A percentile compares a stretch with the other conserved stretches of the same genome.
Conservation (phyloP, 2,797 vertebrate genomes). For the Liparis tanakae region DNA sequence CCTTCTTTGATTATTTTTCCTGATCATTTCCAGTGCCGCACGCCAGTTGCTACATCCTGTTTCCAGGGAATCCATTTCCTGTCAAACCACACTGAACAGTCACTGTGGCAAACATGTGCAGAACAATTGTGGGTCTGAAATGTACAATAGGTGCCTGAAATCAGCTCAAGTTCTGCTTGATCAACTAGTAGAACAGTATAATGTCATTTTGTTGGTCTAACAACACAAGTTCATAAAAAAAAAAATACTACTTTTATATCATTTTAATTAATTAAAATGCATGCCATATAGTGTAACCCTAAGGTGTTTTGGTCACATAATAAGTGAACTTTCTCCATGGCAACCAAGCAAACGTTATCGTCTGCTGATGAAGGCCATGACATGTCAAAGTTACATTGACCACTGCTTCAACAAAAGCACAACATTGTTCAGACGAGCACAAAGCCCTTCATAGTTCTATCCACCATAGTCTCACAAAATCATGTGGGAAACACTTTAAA, state of each 20-base stretch:
- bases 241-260: background rate
- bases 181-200: conserved; percentile 21
- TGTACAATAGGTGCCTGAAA: conserved; percentile 28
- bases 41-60: conserved; percentile 70
- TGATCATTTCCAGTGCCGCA: conserved; percentile 71
- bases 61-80: conserved; percentile 73
- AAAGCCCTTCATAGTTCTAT: no score
- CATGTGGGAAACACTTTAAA: no score
- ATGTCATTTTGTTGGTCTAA: background rate
- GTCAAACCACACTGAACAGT: conserved; percentile 50
- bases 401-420: no score
- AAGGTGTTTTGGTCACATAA: background rate
- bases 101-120: conserved; percentile 55
- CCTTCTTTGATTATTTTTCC: conserved; percentile 76
- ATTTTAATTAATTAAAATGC: background rate
- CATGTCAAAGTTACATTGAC: background rate
- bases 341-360: background rate
- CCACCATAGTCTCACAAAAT: no score
- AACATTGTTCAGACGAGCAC: no score
- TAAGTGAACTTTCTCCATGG: background rate
- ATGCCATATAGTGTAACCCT: background rate
- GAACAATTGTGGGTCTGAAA: conserved; percentile 8
- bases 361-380: background rate
- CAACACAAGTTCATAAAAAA: background rate
- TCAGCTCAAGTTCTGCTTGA: conserved; percentile 28